Evolutionary conservation across 1,140 invertebrate genomes (phyloP).

Genomic region (Lepidurus arcticus): DNA sequence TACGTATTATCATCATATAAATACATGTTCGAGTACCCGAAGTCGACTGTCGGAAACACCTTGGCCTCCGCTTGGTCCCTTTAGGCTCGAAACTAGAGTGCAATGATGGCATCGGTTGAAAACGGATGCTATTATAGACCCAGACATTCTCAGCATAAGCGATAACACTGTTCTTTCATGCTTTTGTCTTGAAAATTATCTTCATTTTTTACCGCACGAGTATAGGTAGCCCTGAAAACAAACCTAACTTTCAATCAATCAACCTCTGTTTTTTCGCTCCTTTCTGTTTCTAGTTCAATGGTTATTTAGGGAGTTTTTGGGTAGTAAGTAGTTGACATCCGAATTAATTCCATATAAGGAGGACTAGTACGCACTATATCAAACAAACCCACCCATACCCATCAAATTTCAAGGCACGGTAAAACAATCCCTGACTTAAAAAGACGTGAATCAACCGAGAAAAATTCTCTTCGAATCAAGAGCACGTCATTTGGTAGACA

Average conservation of each 20-base stretch:
- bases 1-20: too few species aligned
- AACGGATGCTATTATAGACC: neutral
- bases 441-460: neutral
- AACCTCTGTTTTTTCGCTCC: too few species aligned
- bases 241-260: too few species aligned
- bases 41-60: neutral
- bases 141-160: too few species aligned
- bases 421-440: conserved; percentile 1
- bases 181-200: too few species aligned
- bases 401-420: neutral
- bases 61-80: neutral
- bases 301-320: neutral
- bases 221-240: too few species aligned
- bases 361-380: neutral
- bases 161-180: too few species aligned
- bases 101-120: neutral
- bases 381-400: neutral
- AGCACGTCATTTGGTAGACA: too few species aligned
- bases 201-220: neutral
- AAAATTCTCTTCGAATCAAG: neutral
- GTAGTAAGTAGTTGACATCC: neutral
- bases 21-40: neutral
- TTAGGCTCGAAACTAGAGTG: conserved; percentile 8
- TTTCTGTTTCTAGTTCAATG: neutral
- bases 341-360: neutral